Conservation (phyloP, 2,888 invertebrate genomes). For the Zonitis immaculata region DNA sequence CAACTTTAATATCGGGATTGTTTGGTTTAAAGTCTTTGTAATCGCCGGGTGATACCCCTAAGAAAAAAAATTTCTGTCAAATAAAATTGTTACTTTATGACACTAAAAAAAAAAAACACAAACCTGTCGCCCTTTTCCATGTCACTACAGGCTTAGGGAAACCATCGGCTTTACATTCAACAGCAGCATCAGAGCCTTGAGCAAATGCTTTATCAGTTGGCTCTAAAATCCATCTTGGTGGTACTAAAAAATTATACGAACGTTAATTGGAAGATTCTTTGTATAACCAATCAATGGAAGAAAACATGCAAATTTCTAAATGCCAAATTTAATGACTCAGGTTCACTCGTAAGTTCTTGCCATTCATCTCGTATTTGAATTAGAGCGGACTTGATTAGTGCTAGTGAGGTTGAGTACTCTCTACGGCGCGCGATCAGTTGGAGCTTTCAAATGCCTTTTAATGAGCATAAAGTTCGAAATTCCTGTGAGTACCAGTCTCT, state of each 20-base stretch:
- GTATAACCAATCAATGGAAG: too few relatives aligned
- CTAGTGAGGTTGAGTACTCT: too few relatives aligned
- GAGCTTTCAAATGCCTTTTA: too few relatives aligned
- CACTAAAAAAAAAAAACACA: constrained; percentile 17
- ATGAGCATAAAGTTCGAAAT: too few relatives aligned
- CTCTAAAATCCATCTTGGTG: constrained; percentile 93
- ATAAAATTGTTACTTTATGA: constrained; percentile 21
- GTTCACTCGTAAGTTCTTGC: too few relatives aligned
- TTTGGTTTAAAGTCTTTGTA: constrained; percentile 89
- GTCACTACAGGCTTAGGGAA: constrained; percentile 92
- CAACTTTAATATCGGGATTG: constrained; percentile 86
- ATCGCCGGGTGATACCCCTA: constrained; percentile 87
- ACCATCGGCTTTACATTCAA: constrained; percentile 94
- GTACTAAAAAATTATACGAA: constrained; percentile 62
- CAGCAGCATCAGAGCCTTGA: constrained; percentile 88
- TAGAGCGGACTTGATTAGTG: too few relatives aligned
- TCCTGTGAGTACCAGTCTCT: too few relatives aligned
- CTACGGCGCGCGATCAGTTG: too few relatives aligned
- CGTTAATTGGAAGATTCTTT: too few relatives aligned
- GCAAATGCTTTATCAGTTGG: constrained; percentile 94
- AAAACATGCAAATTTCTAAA: not conserved
- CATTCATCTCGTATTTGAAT: too few relatives aligned
- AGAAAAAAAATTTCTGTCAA: constrained; percentile 19
- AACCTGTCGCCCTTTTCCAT: constrained; percentile 95
- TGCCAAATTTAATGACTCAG: not conserved